Conservation (phyloP, 2,797 vertebrate species). For the Saxicola maurus region DNA sequence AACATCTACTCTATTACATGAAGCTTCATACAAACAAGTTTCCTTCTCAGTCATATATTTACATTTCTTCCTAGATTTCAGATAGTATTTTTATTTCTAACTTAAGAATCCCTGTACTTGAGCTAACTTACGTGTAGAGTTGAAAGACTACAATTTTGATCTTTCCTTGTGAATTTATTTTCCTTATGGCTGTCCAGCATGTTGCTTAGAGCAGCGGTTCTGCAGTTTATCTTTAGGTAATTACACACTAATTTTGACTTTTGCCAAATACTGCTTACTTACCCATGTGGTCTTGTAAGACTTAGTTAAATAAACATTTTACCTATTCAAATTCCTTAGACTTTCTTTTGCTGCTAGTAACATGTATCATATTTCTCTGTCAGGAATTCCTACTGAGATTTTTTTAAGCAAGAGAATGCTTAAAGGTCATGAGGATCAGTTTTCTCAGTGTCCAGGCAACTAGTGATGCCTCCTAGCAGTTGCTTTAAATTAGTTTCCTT, state of each 20-base stretch:
- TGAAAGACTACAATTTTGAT: neutral
- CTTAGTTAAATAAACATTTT: neutral
- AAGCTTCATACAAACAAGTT: neutral
- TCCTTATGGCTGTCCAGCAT: neutral
- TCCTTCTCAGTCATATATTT: neutral
- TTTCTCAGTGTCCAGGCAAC: neutral
- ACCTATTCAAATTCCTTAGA: neutral
- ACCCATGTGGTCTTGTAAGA: neutral
- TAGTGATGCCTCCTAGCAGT: neutral
- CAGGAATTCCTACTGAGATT: neutral
- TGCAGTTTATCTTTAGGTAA: neutral
- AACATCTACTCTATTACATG: neutral
- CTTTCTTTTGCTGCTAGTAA: neutral
- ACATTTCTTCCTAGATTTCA: neutral
- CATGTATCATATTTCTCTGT: neutral
- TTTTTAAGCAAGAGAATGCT: neutral
- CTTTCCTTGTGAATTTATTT: neutral
- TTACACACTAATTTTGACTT: neutral
- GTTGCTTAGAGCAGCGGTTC: neutral
- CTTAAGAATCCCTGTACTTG: neutral
- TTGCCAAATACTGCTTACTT: neutral
- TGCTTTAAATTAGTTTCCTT: neutral
- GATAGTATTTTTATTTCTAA: neutral
- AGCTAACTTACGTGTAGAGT: neutral
- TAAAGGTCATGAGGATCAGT: neutral